Base-by-base conservation (phyloP, 1,140 invertebrate genomes). In the Diabrotica virgifera region DNA sequence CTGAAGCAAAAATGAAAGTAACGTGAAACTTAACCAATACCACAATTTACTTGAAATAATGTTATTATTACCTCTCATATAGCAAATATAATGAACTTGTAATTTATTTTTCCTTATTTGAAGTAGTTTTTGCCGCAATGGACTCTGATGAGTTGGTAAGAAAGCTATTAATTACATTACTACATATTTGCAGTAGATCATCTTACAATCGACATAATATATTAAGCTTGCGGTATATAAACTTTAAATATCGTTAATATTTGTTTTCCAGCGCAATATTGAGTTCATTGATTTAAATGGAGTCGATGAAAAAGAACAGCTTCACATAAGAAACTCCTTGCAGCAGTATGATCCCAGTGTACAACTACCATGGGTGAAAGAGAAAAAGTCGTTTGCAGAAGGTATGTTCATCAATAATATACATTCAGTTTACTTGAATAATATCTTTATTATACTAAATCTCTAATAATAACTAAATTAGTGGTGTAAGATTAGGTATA, bases 201-300 rank as follows among this genome's bases (percentile, higher is more conserved):
- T 36, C 9, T 24, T 24, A 54, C 9, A 7, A 36, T 56, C 10
- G 12, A 8, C 12, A 64, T 40, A 12, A 8, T 24, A 24, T 24
- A 24, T 46, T 46, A 8, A 5, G 40, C 40, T n/a, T 46, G 40
- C 8, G 2, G 40, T 6, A n/a, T 52, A 7, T 66, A 54, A n/a
- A 36, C 5, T 36, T 7, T 63, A 8, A 52, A 53, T 50, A 55
- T 13, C 53, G 50, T 36, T 59, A 24, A 13, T 38, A 12, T 54
- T 62, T 13, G 8, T 59, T 62, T 70, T 70, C 10, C 58, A 72
- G 72, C 6, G 65, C 24, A 52, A 50, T 57, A 65, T 75, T 46
- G 59, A 70, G 24, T 78, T 78, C 61, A 62, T 78, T 55, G 77
- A 78, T 69, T 68, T 78, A 14, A 77, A 57, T 55, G 77, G 67